Evolutionary conservation across 2,797 vertebrate genomes (phyloP).

Genomic region (Acanthiza pusilla): DNA sequence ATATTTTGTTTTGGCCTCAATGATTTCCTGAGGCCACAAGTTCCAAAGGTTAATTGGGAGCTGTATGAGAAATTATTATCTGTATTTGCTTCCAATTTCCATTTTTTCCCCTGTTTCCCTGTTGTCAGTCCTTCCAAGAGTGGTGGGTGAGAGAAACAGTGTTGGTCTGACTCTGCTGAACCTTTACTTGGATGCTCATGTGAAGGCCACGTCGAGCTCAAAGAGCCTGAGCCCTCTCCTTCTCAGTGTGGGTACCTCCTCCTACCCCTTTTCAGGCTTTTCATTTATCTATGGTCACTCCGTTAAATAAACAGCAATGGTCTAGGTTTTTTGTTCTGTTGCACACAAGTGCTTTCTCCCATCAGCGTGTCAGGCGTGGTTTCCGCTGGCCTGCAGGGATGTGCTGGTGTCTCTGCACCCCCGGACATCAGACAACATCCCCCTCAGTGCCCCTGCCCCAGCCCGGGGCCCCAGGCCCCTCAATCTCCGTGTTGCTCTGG

Average conservation of each 20-base stretch:
- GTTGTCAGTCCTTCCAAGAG: background rate
- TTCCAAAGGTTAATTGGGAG: slow-evolving; percentile 31
- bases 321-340: background rate
- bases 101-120: background rate
- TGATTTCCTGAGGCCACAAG: background rate
- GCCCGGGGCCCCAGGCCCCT: too few relatives aligned
- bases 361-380: rapidly evolving
- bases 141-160: background rate
- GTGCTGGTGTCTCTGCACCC: background rate
- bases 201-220: background rate
- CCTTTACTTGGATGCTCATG: background rate
- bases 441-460: background rate
- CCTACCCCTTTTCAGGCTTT: background rate
- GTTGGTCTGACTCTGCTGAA: background rate
- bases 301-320: background rate
- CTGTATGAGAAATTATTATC: background rate
- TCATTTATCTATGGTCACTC: background rate
- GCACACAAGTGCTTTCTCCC: rapidly evolving
- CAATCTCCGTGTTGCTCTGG: rapidly evolving
- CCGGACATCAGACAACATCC: rapidly evolving
- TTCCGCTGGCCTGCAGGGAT: background rate
- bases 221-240: background rate
- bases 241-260: background rate
- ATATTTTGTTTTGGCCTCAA: background rate
- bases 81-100: background rate